phyloP scores from a whole-genome alignment of 2,797 vertebrate species.

The Siniperca undulata region DNA sequence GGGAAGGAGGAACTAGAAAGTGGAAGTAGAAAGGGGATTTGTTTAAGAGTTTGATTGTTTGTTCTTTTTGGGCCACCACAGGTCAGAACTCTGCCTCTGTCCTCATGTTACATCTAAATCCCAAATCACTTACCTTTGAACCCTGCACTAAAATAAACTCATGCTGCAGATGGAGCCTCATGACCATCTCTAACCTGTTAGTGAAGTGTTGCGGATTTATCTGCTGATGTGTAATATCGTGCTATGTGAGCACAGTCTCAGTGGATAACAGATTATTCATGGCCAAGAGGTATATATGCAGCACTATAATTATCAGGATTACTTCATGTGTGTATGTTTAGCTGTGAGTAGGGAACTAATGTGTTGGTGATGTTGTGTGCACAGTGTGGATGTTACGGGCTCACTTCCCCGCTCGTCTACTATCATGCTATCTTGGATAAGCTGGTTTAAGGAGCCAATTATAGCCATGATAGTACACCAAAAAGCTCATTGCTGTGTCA shows the following conservation, averaged over 20 bases:
- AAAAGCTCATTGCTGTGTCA: background rate
- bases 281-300: background rate
- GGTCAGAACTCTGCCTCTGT: conserved; percentile 47
- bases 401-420: background rate
- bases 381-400: background rate
- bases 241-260: background rate
- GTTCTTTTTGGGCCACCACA: conserved; percentile 26
- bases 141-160: conserved; percentile 28
- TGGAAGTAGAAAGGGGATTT: conserved; percentile 42
- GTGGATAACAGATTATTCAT: conserved; percentile 8
- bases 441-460: conserved; percentile 26
- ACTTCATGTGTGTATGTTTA: conserved; percentile 1
- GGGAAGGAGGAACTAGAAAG: conserved; percentile 35
- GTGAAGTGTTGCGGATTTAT: conserved; percentile 7
- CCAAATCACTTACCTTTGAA: conserved; percentile 7
- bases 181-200: conserved; percentile 8
- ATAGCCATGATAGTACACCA: background rate
- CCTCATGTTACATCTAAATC: conserved; percentile 52
- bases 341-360: background rate
- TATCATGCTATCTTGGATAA: conserved; percentile 3
- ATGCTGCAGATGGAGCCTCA: conserved; percentile 20
- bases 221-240: conserved; percentile 16
- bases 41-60: conserved; percentile 46
- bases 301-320: conserved; percentile 16
- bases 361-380: background rate